Base-by-base conservation (phyloP, 2,797 vertebrate species). In the Phataginus tetradactyla region DNA sequence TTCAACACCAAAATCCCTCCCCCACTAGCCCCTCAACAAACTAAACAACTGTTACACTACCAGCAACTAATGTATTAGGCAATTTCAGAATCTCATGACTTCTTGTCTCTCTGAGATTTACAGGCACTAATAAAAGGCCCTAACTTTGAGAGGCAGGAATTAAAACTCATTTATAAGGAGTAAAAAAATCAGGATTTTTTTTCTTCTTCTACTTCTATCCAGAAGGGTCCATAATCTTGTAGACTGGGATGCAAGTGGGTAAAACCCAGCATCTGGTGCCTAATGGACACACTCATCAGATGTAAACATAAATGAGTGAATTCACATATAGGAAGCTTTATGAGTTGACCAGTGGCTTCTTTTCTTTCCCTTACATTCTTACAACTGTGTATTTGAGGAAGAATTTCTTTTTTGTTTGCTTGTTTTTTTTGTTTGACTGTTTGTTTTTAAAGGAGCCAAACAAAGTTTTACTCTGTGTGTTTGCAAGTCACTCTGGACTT, bases 21-120 rank as follows among this genome's bases (percentile, higher is more conserved):
- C 97, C 96, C 97, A 97, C 55, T 81, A 87, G 80, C 97, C 96
- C 97, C 97, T 98, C 98, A 97, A 98, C 97, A 98, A 98, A 97
- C 97, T 97, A 97, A 98, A 98, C 98, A 97, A 98, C 98, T 97
- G 97, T 98, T 99, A 98, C 98, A 98, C 98, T 98, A 98, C 96
- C 94, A 98, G 98, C 95, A 97, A 96, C 97, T 98, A 98, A 98
- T 98, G 98, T 98, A 98, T 98, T 98, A 98, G 98, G 98, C 97
- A 98, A 97, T 98, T 98, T 98, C 96, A 94, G 97, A 98, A 98
- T 98, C 98, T 98, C 97, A 97, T 90, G 98, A 98, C 98, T 98
- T 97, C 98, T 98, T 98, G 96, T 98, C 97, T 97, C 90, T 93
- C 83, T 97, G 97, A 98, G 98, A 98, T 99, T 98, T 98, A 98